Conservation (phyloP, 64 coral and sea anemone species). For the Dendrophyllia cribrosa region DNA sequence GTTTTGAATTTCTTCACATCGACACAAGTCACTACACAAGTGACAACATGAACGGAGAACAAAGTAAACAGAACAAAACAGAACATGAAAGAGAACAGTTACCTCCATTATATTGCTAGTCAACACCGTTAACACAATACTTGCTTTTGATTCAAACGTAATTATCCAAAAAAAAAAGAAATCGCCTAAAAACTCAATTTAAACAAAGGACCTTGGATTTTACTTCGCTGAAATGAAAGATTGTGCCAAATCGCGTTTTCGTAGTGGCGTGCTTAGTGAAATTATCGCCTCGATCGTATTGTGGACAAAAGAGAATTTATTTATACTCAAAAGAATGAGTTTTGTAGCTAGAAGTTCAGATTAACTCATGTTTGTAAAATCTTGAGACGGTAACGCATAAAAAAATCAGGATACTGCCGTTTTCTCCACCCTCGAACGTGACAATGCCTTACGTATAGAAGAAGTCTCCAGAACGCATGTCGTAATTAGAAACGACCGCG, state of each 20-base stretch:
- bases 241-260: neutral
- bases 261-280: neutral
- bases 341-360: neutral
- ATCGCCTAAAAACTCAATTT: neutral
- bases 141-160: neutral
- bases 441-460: neutral
- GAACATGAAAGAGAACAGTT: neutral
- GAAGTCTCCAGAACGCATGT: constrained; percentile 7
- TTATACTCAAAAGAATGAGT: neutral
- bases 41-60: neutral
- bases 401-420: neutral
- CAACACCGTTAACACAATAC: neutral
- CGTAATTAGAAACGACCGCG: no score
- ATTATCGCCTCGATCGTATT: neutral
- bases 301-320: neutral
- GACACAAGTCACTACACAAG: neutral
- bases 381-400: neutral
- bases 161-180: neutral
- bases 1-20: neutral
- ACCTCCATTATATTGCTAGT: neutral
- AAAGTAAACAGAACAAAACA: neutral
- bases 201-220: neutral
- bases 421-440: neutral
- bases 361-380: neutral
- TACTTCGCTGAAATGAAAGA: neutral